Evolutionary conservation across 1,140 invertebrate species (phyloP).

Genomic region (Cephus cinctus): DNA sequence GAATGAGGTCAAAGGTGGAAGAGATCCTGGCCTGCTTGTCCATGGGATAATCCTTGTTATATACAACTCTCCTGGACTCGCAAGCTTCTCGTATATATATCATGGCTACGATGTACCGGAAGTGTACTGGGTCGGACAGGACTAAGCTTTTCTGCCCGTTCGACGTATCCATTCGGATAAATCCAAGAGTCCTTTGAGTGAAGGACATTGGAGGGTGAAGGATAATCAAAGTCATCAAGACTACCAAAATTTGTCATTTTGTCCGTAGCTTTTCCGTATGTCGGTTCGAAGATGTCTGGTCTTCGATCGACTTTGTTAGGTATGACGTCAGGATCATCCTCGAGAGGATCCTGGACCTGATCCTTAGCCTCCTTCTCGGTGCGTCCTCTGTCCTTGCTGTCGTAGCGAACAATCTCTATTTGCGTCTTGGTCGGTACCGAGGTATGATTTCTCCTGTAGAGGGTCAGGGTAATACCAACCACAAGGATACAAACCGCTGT

Average conservation of each 20-base stretch:
- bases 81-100: constrained; percentile 45
- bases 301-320: constrained; percentile 33
- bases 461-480: constrained; percentile 40
- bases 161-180: constrained; percentile 34
- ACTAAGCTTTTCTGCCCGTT: constrained; percentile 20
- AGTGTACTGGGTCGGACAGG: constrained; percentile 39
- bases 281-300: constrained; percentile 35
- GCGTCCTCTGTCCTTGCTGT: constrained; percentile 15
- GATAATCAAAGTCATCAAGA: constrained; percentile 20
- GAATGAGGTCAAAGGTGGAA: constrained; percentile 4
- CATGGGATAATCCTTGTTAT: constrained; percentile 33
- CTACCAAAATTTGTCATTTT: constrained; percentile 28
- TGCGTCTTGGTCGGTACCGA: constrained; percentile 31
- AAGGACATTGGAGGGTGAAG: constrained; percentile 18
- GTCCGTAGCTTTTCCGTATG: constrained; percentile 28
- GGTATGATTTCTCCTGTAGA: constrained; percentile 37
- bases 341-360: constrained; percentile 19
- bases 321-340: constrained; percentile 44
- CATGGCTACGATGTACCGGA: constrained; percentile 40
- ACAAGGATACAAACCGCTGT: constrained; percentile 46
- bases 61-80: constrained; percentile 49
- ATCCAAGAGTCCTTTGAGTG: constrained; percentile 29
- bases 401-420: constrained; percentile 26
- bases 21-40: no score
- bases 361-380: constrained; percentile 11